Conservation (phyloP, 2,113 vertebrate genomes). For the Podarcis muralis region DNA sequence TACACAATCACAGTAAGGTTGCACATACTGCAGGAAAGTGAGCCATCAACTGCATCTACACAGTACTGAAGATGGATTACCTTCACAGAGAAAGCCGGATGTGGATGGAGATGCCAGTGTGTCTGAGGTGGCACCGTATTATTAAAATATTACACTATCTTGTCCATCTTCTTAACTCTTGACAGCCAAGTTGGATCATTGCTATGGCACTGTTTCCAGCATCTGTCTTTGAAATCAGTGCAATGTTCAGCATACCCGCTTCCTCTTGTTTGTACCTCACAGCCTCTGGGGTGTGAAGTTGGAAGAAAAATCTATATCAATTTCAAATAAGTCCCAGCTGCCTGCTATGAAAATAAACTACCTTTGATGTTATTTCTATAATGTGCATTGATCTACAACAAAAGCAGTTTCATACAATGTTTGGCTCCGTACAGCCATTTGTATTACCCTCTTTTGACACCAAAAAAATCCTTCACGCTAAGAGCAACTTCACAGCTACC, state of each 20-base stretch:
- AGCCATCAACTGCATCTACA: background rate
- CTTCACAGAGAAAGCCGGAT: background rate
- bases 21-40: background rate
- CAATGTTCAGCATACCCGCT: conserved; percentile 4
- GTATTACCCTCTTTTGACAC: conserved; percentile 23
- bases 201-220: background rate
- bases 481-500: background rate
- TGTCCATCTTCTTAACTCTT: conserved; percentile 11
- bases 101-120: background rate
- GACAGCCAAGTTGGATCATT: conserved; percentile 19
- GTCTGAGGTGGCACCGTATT: background rate
- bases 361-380: conserved; percentile 40
- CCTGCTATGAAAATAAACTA: conserved; percentile 41
- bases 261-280: conserved; percentile 15
- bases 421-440: conserved; percentile 18
- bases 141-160: conserved; percentile 7
- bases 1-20: background rate
- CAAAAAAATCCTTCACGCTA: background rate
- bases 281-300: conserved; percentile 29
- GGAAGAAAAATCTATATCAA: conserved; percentile 40
- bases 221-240: background rate
- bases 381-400: conserved; percentile 42
- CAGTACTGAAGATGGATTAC: background rate
- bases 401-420: conserved; percentile 35
- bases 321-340: conserved; percentile 38